Conservation (phyloP, 2,113 vertebrate genomes). For the Theristicus caerulescens region DNA sequence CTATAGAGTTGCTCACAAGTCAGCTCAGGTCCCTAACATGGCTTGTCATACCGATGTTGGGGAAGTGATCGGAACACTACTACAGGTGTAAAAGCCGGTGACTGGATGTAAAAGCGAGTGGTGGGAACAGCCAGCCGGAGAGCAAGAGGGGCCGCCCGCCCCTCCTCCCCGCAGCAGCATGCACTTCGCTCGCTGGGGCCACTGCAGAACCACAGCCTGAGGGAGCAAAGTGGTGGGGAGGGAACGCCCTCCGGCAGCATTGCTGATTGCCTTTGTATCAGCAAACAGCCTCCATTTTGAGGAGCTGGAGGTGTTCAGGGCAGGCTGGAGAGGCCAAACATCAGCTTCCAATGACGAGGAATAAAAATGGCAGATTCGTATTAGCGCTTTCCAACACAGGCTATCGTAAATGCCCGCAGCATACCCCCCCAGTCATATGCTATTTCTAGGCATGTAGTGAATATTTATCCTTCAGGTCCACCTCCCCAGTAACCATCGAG, state of each 20-base stretch:
- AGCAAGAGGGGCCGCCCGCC: background rate
- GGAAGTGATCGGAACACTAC: fast-evolving
- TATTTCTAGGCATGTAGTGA: fast-evolving
- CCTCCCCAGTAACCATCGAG: background rate
- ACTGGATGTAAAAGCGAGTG: fast-evolving
- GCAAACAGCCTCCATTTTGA: constrained; percentile 44
- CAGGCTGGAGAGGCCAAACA: background rate
- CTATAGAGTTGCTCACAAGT: background rate
- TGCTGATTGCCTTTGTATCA: background rate
- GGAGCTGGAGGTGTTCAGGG: background rate
- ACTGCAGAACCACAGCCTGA: background rate
- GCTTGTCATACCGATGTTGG: fast-evolving
- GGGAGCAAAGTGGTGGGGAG: background rate
- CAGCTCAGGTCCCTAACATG: fast-evolving
- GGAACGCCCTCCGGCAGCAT: constrained; percentile 18
- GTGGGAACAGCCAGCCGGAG: background rate
- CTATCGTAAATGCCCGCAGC: fast-evolving
- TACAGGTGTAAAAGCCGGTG: background rate
- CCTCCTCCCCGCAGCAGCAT: background rate
- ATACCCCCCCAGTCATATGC: fast-evolving
- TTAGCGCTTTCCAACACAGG: background rate
- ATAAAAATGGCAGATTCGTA: background rate
- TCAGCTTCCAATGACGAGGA: background rate
- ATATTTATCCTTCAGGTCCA: background rate
- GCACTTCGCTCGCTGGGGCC: background rate